Percentiles rank a stretch among this genome's conserved stretches.
Conservation (phyloP, 2,888 invertebrate genomes). For the Pollenia griseotomentosa region DNA sequence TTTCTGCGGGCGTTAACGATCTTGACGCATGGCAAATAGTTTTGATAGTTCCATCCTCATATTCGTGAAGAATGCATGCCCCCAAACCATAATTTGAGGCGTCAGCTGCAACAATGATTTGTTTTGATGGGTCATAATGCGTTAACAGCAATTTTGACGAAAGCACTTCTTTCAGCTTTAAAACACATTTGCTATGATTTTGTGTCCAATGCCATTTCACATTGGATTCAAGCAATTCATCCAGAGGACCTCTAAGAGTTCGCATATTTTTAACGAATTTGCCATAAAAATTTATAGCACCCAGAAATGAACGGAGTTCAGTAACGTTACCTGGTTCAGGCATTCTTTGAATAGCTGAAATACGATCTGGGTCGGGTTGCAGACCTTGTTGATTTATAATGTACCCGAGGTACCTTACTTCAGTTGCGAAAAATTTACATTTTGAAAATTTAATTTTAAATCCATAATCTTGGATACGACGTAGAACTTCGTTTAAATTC, state of each 20-base stretch:
- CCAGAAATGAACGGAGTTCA: constrained; percentile 73
- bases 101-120: constrained; percentile 73
- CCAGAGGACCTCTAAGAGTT: constrained; percentile 55
- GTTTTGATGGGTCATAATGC: constrained; percentile 70
- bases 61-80: constrained; percentile 70
- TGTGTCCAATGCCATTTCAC: constrained; percentile 56
- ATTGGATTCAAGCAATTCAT: constrained; percentile 60
- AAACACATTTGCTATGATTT: constrained; percentile 43
- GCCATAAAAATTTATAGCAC: constrained; percentile 70
- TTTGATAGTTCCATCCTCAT: constrained; percentile 77
- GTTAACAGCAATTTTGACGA: constrained; percentile 65
- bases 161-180: constrained; percentile 62
- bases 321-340: constrained; percentile 63
- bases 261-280: constrained; percentile 69
- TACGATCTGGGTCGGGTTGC: background rate
- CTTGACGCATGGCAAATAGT: constrained; percentile 76
- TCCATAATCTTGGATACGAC: background rate
- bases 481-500: background rate
- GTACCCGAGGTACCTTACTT: constrained; percentile 12
- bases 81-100: constrained; percentile 72
- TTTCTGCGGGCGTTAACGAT: constrained; percentile 60
- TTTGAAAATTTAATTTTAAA: background rate
- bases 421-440: background rate
- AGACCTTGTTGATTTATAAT: background rate
- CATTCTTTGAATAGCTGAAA: background rate